These are phyloP conservation scores for Eudasyphora cyanicolor DNA, from an alignment of 2,888 invertebrate genomes.

Conservation along the genomic window DNA sequence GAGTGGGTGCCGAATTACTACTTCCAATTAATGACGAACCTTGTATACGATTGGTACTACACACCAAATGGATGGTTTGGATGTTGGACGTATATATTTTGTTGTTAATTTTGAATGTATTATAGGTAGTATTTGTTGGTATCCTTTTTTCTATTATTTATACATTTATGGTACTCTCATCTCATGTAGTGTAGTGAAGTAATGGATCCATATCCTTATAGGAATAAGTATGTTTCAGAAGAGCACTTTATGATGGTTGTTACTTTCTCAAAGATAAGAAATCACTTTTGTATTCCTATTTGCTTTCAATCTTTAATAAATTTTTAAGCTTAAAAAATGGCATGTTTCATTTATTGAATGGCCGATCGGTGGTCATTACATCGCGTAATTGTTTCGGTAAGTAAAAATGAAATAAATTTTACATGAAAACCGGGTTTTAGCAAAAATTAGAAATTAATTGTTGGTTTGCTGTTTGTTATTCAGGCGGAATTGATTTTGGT, in stretches of 20 bases:
- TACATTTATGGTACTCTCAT: slow-evolving; percentile 13
- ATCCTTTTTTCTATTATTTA: not conserved
- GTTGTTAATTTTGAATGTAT: slow-evolving; percentile 30
- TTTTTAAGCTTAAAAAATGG: slow-evolving; percentile 30
- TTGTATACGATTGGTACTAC: not conserved
- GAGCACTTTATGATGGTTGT: slow-evolving; percentile 50
- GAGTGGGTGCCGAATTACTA: not conserved
- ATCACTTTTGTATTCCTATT: slow-evolving; percentile 34
- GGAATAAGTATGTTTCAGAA: slow-evolving; percentile 18
- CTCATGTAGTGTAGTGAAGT: not conserved
- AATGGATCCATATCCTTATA: slow-evolving; percentile 4
- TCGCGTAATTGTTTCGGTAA: too few species aligned
- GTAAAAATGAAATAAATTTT: too few species aligned
- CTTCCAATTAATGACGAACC: not conserved
- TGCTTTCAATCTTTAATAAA: slow-evolving; percentile 30
- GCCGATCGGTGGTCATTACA: too few species aligned
- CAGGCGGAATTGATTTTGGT: too few species aligned
- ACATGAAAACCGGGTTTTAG: too few species aligned
- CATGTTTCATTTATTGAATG: too few species aligned
- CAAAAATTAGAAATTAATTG: too few species aligned
- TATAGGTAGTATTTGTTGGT: slow-evolving; percentile 13
- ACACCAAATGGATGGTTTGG: too few species aligned
- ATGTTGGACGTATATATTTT: not conserved
- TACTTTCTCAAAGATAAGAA: slow-evolving; percentile 37
- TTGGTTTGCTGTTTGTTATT: too few species aligned